A percentile compares a stretch with the other conserved stretches of the same genome.
Conservation (phyloP, 2,888 invertebrate genomes). For the Timema cristinae region DNA sequence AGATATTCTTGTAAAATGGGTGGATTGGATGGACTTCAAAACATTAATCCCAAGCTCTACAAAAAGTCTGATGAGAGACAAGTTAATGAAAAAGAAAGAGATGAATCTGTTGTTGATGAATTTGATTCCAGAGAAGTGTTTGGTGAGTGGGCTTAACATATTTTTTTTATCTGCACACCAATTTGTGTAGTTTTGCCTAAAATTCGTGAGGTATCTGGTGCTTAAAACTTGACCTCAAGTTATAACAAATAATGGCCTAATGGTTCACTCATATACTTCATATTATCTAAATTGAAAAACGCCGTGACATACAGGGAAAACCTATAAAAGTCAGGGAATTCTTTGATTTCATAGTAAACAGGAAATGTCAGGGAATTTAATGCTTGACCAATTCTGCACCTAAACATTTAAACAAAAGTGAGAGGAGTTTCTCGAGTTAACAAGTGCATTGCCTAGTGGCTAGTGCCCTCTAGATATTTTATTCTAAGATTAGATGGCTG, state of each 20-base stretch:
- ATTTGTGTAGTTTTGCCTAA: background rate
- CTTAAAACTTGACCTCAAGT: background rate
- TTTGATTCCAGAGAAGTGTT: constrained; percentile 89
- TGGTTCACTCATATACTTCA: background rate
- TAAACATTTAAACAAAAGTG: no score
- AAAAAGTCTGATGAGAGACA: constrained; percentile 67
- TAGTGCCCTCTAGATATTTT: no score
- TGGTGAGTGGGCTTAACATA: constrained; percentile 49
- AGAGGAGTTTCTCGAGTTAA: no score
- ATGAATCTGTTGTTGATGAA: constrained; percentile 72
- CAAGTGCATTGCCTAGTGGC: no score
- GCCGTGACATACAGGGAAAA: no score
- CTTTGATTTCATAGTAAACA: no score
- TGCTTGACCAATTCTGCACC: no score
- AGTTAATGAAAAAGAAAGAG: constrained; percentile 63
- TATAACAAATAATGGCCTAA: background rate
- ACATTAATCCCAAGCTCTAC: constrained; percentile 83
- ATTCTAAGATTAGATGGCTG: no score
- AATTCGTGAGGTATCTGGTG: background rate
- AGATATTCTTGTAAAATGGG: constrained; percentile 1
- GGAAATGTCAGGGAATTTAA: no score
- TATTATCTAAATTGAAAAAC: no score
- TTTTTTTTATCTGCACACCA: background rate
- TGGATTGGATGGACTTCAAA: constrained; percentile 56
- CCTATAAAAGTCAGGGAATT: no score